Evolutionary conservation across 2,888 invertebrate species (phyloP).

Genomic region (Smittia aterrima): DNA sequence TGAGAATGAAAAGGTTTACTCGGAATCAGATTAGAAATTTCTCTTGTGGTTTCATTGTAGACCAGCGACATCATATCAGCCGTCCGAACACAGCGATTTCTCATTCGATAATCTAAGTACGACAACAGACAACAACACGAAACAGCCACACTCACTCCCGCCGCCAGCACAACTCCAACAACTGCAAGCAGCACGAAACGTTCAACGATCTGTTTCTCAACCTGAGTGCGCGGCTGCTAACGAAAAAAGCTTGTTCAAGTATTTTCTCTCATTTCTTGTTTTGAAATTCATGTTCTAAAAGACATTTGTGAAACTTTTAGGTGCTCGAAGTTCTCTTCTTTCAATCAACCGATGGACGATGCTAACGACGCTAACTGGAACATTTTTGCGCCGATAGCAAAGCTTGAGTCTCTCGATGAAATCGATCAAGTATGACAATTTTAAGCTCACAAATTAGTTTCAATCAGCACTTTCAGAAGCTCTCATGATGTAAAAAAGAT

Average conservation of each 20-base stretch:
- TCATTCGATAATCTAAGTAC: constrained; percentile 46
- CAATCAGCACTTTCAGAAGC: neutral
- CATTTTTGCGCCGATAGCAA: constrained; percentile 61
- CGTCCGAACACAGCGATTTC: constrained; percentile 48
- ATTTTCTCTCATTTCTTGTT: neutral
- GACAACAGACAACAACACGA: constrained; percentile 44
- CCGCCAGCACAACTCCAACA: constrained; percentile 43
- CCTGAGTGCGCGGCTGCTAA: constrained; percentile 45
- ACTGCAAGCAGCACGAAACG: constrained; percentile 46
- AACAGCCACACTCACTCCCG: constrained; percentile 43
- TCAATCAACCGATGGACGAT: constrained; percentile 48
- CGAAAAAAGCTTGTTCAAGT: constrained; percentile 44
- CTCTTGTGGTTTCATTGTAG: constrained; percentile 28
- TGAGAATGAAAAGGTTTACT: neutral
- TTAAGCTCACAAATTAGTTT: constrained; percentile 7
- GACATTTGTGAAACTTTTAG: constrained; percentile 43
- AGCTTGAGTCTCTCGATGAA: constrained; percentile 65
- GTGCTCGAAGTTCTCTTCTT: constrained; percentile 48
- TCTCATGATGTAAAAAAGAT: neutral
- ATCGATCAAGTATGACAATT: constrained; percentile 54
- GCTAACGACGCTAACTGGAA: constrained; percentile 47
- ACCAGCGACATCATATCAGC: constrained; percentile 47
- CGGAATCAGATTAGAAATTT: neutral
- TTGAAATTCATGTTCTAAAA: neutral
- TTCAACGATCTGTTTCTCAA: constrained; percentile 48